Conservation (phyloP, 2,888 invertebrate genomes). For the Tethea ocularis region DNA sequence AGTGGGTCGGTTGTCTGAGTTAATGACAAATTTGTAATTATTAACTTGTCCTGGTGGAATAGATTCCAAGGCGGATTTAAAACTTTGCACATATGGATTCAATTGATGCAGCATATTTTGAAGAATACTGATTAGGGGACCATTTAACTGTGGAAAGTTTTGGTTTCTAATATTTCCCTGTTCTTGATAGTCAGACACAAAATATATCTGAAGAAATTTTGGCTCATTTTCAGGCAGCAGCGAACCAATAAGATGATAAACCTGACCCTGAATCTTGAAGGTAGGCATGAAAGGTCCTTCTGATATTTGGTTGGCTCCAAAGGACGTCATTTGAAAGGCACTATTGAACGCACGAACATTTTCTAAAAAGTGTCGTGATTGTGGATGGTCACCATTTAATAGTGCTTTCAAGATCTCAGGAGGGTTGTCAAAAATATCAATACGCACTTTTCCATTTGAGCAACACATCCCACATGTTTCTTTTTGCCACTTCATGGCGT, state of each 20-base stretch:
- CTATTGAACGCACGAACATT: slow-evolving; percentile 24
- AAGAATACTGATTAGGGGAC: slow-evolving; percentile 23
- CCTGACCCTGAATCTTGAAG: slow-evolving; percentile 31
- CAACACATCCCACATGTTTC: slow-evolving; percentile 21
- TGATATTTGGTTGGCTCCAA: slow-evolving; percentile 27
- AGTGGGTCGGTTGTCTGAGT: slow-evolving; percentile 11
- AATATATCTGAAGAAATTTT: slow-evolving; percentile 35
- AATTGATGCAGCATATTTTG: slow-evolving; percentile 30
- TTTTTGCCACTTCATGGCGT: neutral
- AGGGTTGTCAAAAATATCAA: neutral
- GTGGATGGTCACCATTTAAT: slow-evolving; percentile 15
- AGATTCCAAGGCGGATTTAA: slow-evolving; percentile 25
- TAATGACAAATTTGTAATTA: slow-evolving; percentile 10
- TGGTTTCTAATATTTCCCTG: no score
- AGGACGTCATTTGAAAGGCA: slow-evolving; percentile 31
- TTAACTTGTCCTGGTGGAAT: slow-evolving; percentile 9
- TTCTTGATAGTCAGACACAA: slow-evolving; percentile 21
- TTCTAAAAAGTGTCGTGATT: slow-evolving; percentile 27
- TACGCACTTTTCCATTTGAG: slow-evolving; percentile 17
- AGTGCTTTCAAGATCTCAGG: neutral
- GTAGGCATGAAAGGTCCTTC: slow-evolving; percentile 34
- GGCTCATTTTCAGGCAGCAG: slow-evolving; percentile 18
- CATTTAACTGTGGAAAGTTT: slow-evolving; percentile 15
- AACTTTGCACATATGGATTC: slow-evolving; percentile 17
- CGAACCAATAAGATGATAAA: slow-evolving; percentile 29